Conservation (phyloP, 2,888 invertebrate species). For the Vesta saturnalis region DNA sequence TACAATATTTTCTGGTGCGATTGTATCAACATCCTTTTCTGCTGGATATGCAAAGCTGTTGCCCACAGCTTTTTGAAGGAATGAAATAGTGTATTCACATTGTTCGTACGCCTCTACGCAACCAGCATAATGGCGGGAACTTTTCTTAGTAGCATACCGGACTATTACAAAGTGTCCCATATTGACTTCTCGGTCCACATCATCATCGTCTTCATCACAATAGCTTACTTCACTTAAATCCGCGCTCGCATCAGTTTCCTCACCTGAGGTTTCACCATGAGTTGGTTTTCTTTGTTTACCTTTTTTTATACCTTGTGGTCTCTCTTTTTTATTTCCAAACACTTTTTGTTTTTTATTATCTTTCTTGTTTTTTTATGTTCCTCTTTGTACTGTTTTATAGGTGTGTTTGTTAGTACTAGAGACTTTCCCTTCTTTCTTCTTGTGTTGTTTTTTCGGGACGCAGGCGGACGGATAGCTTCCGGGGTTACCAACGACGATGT, state of each 20-base stretch:
- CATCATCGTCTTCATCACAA: background rate
- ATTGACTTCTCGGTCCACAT: background rate
- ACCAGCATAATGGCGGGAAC: background rate
- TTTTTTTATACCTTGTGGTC: background rate
- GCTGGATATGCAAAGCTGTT: no score
- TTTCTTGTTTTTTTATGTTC: background rate
- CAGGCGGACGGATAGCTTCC: no score
- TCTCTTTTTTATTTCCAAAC: background rate
- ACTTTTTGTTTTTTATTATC: background rate
- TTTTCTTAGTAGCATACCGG: no score
- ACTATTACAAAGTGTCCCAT: background rate
- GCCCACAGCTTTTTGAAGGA: background rate
- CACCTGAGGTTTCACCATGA: background rate
- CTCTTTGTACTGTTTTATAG: background rate
- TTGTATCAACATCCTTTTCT: no score
- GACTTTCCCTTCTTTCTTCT: no score
- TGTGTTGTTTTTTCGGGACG: no score
- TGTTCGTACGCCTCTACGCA: background rate
- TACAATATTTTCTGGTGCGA: no score
- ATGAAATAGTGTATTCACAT: background rate
- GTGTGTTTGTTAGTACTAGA: background rate
- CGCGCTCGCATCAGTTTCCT: background rate
- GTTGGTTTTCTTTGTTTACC: background rate
- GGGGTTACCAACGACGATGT: no score
- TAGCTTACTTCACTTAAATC: no score